phyloP scores from a whole-genome alignment of 2,113 vertebrate species.

The Rhadina sibilatrix region DNA sequence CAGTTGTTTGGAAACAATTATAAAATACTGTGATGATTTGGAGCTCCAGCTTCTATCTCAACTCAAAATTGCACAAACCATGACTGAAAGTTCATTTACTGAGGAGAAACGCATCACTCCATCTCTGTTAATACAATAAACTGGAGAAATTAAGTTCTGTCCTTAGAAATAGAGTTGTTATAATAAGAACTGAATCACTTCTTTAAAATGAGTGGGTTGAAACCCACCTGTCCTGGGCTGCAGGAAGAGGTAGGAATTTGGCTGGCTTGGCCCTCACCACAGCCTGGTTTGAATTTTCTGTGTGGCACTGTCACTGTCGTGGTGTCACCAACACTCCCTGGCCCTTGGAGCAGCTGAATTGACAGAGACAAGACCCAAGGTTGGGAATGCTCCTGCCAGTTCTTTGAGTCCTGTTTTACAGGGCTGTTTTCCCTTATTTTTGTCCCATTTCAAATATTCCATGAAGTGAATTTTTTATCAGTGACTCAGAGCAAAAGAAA shows the following conservation, averaged over 20 bases:
- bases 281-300: neutral
- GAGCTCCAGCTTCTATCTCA: neutral
- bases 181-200: neutral
- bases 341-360: neutral
- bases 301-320: neutral
- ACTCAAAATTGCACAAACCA: neutral
- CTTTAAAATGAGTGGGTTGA: neutral
- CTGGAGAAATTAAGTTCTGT: neutral
- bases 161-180: neutral
- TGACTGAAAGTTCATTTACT: neutral
- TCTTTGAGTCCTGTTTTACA: neutral
- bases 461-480: neutral
- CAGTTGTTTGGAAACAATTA: neutral
- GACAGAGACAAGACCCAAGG: neutral
- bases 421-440: neutral
- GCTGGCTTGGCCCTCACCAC: neutral
- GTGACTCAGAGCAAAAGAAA: constrained; percentile 9
- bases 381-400: neutral
- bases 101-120: neutral
- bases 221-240: neutral
- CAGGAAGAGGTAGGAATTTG: neutral
- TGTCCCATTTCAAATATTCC: neutral
- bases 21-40: neutral
- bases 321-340: neutral
- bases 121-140: neutral